Conservation (phyloP, 2,113 vertebrate species). For the Noturus placidus region DNA sequence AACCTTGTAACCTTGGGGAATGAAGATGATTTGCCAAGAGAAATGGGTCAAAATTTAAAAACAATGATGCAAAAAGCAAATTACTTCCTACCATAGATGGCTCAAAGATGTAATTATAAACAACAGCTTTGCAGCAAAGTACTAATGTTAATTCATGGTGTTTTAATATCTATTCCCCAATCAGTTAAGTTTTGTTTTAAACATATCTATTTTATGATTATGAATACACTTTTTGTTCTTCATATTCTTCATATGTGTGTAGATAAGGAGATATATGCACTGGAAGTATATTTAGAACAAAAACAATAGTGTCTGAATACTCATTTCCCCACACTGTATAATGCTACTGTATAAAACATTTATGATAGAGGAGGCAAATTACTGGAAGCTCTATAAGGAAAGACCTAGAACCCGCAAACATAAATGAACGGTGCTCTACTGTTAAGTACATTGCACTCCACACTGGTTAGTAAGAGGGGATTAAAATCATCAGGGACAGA, state of each 20-base stretch:
- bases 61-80: neutral
- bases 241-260: neutral
- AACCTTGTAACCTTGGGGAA: neutral
- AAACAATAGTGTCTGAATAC: neutral
- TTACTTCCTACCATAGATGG: neutral
- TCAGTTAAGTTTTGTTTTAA: neutral
- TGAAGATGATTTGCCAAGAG: neutral
- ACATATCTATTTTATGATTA: neutral
- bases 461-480: conserved; percentile 91
- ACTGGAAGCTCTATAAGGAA: conserved; percentile 74
- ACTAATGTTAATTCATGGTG: neutral
- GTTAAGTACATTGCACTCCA: conserved; percentile 95
- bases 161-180: neutral
- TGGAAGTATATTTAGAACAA: neutral
- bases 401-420: conserved; percentile 58
- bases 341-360: neutral
- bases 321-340: neutral
- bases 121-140: neutral
- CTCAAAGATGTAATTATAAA: neutral
- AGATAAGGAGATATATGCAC: neutral
- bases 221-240: neutral
- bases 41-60: neutral
- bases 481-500: conserved; percentile 92
- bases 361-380: conserved; percentile 50
- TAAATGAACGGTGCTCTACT: conserved; percentile 71